These are phyloP conservation scores for Metallyticus violacea DNA, from an alignment of 2,888 invertebrate species.

Conservation along the genomic window DNA sequence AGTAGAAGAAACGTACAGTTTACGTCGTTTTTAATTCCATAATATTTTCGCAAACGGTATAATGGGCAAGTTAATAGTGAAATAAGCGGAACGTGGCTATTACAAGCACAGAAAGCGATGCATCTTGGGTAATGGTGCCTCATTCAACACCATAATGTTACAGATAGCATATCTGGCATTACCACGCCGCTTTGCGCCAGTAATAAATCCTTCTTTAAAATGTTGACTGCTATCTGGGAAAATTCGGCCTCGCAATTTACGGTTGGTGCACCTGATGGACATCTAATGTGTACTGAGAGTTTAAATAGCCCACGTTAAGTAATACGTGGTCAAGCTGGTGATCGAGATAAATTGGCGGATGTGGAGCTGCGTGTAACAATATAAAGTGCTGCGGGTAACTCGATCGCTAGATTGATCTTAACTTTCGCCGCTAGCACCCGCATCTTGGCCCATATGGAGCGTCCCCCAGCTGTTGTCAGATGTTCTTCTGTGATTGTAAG, in stretches of 20 bases:
- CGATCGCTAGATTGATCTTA: background rate
- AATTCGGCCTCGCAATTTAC: background rate
- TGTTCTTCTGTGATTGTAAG: background rate
- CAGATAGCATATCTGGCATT: background rate
- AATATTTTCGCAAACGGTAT: background rate
- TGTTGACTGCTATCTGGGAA: too few species aligned
- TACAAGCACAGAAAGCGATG: background rate
- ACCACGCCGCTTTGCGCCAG: background rate
- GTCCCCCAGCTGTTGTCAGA: too few species aligned
- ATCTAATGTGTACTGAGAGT: too few species aligned
- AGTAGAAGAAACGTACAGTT: too few species aligned
- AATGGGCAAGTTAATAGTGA: too few species aligned
- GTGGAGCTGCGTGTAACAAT: too few species aligned
- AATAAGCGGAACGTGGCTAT: background rate
- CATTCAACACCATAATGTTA: background rate
- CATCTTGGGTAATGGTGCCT: background rate
- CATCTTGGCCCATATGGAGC: background rate
- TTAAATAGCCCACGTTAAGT: too few species aligned
- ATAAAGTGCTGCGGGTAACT: too few species aligned
- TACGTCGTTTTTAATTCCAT: background rate
- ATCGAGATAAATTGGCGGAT: background rate
- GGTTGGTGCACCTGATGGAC: background rate
- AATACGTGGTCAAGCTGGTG: background rate
- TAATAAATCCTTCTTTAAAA: background rate
- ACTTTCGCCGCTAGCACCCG: background rate